Evolutionary conservation across 2,113 vertebrate genomes (phyloP), one percentile per base, ranked within the genome.

Genomic region (Boulengeromyrus knoepffleri): DNA sequence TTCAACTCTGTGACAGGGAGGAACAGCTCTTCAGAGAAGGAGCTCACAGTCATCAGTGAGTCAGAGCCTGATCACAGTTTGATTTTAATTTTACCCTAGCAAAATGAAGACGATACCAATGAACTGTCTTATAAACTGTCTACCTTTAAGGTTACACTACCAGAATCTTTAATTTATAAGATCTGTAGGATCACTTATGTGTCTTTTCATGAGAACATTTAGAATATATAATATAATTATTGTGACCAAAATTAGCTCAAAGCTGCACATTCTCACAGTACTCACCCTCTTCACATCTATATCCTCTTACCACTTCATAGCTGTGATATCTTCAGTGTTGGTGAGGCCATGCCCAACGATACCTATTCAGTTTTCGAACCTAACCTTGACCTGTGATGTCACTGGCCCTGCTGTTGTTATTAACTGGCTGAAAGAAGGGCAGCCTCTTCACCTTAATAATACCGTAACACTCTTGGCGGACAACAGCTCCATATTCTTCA

Each of bases 1-100:
- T 83, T 89, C 53, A 96, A 96, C 91, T 0, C 90, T 8, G 90
- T 95, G 89, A 95, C 94, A 0, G 89, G 19, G 56, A 89, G 10
- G 27, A 94, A 87, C 90, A 93, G 66, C 89, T 93, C 87, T 62
- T 90, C 13, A 19, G 89, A 91, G 17, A 90, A 12, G 42, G 89
- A 12, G 1, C 89, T 96, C 74, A 93, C 83, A 27, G 85, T 92
- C 77, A 74, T 91, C 2, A 89, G 92, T 93, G 88, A 92, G 74
- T 88, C 21, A 84, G 62, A 47, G 39, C 39, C 39, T 42, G 3
- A 42, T 83, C 36, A 36, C 27, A 9, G 77, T 19, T 8, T 62
- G 12, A 9, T 31, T 36, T 53, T 52, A 56, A 56, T 24, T 36
- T 88, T 17, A 31, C 3, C 9, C n/a, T n/a, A 24, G 42, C 6